Conservation (phyloP, 1,140 invertebrate genomes). For the Harlomillsia oculata region DNA sequence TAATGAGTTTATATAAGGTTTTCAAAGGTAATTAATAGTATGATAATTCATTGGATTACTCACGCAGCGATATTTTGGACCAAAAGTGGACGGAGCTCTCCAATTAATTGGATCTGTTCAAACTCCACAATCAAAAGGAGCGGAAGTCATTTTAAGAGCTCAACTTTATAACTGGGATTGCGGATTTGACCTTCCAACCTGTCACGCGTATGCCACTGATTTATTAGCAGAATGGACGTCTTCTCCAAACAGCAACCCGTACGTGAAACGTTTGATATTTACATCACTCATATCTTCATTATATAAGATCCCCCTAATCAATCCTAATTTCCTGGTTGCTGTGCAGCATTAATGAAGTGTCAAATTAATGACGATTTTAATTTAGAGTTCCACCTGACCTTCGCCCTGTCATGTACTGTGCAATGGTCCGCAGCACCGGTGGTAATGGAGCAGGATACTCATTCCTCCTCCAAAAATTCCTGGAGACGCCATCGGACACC, state of each 20-base stretch:
- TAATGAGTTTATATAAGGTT: no score
- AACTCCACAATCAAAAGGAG: not conserved
- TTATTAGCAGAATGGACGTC: not conserved
- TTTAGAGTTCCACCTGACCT: not conserved
- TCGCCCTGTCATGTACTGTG: not conserved
- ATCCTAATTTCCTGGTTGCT: not conserved
- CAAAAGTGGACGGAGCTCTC: not conserved
- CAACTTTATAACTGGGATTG: not conserved
- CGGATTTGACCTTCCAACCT: not conserved
- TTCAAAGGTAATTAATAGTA: no score
- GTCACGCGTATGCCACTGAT: slow-evolving; percentile 1
- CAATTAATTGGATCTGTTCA: not conserved
- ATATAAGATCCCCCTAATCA: no score
- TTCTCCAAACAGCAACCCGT: not conserved
- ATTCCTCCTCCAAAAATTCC: not conserved
- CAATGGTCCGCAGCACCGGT: not conserved
- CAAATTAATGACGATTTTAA: not conserved
- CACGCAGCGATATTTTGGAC: not conserved
- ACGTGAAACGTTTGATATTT: not conserved
- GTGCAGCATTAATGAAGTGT: not conserved
- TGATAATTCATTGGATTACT: no score
- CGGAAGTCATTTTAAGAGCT: not conserved
- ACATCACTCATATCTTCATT: no score
- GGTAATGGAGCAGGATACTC: not conserved
- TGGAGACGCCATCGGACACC: not conserved